Evolutionary conservation across 2,888 invertebrate species (phyloP), one percentile per base, ranked within the genome.

Genomic region (Elegia similella): DNA sequence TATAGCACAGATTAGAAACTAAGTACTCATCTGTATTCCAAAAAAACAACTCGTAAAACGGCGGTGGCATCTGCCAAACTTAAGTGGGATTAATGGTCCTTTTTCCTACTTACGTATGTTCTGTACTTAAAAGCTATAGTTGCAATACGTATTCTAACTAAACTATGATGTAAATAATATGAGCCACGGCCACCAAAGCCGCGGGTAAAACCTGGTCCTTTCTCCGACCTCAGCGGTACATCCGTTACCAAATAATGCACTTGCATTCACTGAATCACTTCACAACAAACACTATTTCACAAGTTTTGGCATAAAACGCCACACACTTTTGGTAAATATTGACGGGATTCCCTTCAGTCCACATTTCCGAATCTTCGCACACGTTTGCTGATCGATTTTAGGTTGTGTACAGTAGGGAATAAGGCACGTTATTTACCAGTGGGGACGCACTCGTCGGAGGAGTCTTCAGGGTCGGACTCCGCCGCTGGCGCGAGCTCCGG

Each of bases 361-460:
- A 34, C 1, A 10, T 34, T 10, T 38, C 38, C 38, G 3, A n/a
- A 38, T 38, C n/a, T 10, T 47, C 5, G 42, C n/a, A 17, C 43
- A 57, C 42, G 34, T 6, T n/a, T 12, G 5, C 23, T 23, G 23
- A 23, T 23, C 23, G 23, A 23, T 23, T 23, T 23, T 2, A 23
- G 23, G 23, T 23, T 5, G 23, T 23, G 5, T 3, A 23, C 2
- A 12, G n/a, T 38, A 12, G 3, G 5, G 2, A 34, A 34, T 34
- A 12, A 2, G 38, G 38, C n/a, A 38, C 38, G 38, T 38, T 38
- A 38, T 38, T 84, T 79, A 93, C 93, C 93, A 73, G 90, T 84
- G 57, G 93, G 93, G 54, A 93, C 90, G 74, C 92, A 84, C 62
- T 92, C 92, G 62, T 86, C 89, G 65, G 70, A 75, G 42, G 78